Base-by-base conservation (phyloP, 2,888 invertebrate genomes). In the Pammene fasciana region DNA sequence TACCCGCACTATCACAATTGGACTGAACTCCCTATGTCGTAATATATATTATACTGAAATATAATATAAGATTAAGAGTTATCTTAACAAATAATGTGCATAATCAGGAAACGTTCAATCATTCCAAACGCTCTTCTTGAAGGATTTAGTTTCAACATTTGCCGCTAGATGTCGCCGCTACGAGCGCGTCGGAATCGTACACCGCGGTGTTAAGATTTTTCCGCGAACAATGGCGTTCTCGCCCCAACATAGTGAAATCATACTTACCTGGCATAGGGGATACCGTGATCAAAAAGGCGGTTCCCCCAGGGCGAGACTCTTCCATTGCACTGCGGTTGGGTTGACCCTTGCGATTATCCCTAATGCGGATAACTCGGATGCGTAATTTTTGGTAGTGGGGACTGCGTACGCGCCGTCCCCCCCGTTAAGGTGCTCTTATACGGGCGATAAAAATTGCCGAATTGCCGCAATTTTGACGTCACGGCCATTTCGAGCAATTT, bases 171-270 rank as follows among this genome's bases (percentile, higher is more conserved):
- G 54, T 54, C 54, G 34, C 54, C 34, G 34, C 34, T 7, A n/a
- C 3, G n/a, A 8, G 7, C 43, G 13, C 11, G 50, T 61, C 38
- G 16, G 14, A 16, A 10, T 61, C 48, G 34, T 54, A n/a, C 34
- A 54, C n/a, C 54, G 54, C 54, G 54, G 54, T 54, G 54, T 54
- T 54, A 54, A 54, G 54, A 54, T 54, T 54, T 54, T 54, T 54
- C 54, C n/a, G n/a, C 54, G 54, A 34, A 34, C 6, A 4, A 34
- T 1, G 50, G 18, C 50, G 34, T 34, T 34, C n/a, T 8, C 34
- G n/a, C 7, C 0, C 3, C 7, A 34, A 0, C 2, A 13, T 54
- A 0, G 9, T n/a, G 34, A 54, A 54, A 6, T 54, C 54, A 54
- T 54, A 54, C 54, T 54, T 54, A 54, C 54, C 54, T 54, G 54